A percentile compares a stretch with the other conserved stretches of the same genome.
These are phyloP conservation scores for Peromyscus attwateri DNA, from an alignment of 2,797 vertebrate genomes.

Conservation along the genomic window DNA sequence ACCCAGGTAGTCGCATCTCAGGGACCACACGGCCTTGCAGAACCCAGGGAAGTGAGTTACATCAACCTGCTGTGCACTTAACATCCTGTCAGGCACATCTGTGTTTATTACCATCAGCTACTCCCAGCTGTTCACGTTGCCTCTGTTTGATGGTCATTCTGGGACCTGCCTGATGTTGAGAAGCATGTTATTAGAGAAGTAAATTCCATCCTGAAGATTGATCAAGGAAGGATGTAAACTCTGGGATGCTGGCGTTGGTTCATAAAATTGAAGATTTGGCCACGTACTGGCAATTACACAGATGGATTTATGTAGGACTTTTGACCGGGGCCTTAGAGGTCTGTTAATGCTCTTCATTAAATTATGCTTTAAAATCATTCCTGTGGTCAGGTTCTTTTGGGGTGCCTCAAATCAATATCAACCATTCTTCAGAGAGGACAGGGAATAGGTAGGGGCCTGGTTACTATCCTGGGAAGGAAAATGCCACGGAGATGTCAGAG, in stretches of 20 bases:
- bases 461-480: background rate
- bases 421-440: background rate
- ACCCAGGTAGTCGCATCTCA: background rate
- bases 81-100: slow-evolving; percentile 74
- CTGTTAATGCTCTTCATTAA: slow-evolving; percentile 61
- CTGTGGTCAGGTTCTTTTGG: slow-evolving; percentile 32
- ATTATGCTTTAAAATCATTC: slow-evolving; percentile 64
- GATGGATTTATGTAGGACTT: slow-evolving; percentile 70
- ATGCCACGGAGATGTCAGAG: background rate
- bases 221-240: slow-evolving; percentile 69
- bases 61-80: slow-evolving; percentile 68
- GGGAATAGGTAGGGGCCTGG: background rate
- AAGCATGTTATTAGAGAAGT: slow-evolving; percentile 62
- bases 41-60: slow-evolving; percentile 14
- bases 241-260: slow-evolving; percentile 3
- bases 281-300: slow-evolving; percentile 34
- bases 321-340: slow-evolving; percentile 40
- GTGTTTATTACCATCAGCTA: slow-evolving; percentile 63
- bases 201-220: slow-evolving; percentile 60
- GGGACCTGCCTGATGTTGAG: slow-evolving; percentile 56
- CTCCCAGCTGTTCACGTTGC: slow-evolving; percentile 53
- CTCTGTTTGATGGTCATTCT: slow-evolving; percentile 50
- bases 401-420: slow-evolving; percentile 35
- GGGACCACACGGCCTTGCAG: slow-evolving; percentile 30
- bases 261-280: slow-evolving; percentile 64